A percentile compares a stretch with the other conserved stretches of the same genome.
Evolutionary conservation across 2,888 invertebrate genomes (phyloP).

Genomic region (Hybos culiciformis): DNA sequence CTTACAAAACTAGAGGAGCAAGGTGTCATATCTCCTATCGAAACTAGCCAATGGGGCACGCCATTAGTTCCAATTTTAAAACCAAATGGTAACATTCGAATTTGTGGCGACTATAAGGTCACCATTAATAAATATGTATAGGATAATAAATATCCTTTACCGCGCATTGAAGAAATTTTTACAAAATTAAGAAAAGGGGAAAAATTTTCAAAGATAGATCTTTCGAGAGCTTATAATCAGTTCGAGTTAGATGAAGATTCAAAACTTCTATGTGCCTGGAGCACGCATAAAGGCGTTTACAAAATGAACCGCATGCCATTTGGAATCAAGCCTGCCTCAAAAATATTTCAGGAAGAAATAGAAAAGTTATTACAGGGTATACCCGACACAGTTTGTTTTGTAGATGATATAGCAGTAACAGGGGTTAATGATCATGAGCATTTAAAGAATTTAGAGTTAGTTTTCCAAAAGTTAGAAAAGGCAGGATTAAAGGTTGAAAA

Average conservation of each 20-base stretch:
- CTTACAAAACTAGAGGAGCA: too few species aligned
- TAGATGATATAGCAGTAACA: conserved; percentile 10
- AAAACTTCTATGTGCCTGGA: neutral
- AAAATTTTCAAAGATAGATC: conserved; percentile 3
- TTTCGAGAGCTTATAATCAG: conserved; percentile 1
- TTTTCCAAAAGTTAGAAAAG: too few species aligned
- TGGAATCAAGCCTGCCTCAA: neutral
- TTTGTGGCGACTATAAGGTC: too few species aligned
- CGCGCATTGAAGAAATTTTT: conserved; percentile 2
- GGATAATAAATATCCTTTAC: too few species aligned
- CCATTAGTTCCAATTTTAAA: too few species aligned
- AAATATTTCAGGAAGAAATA: neutral
- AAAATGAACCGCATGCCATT: conserved; percentile 1
- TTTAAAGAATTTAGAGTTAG: too few species aligned
- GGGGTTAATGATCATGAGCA: too few species aligned
- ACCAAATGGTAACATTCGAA: too few species aligned
- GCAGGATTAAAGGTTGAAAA: too few species aligned
- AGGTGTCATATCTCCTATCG: too few species aligned
- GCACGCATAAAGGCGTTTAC: neutral
- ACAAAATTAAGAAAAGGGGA: conserved; percentile 3
- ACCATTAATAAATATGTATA: too few species aligned
- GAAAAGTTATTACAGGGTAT: neutral
- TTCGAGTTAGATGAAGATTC: neutral
- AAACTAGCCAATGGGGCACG: too few species aligned
- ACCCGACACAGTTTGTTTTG: conserved; percentile 2